Evolutionary conservation across 2,113 vertebrate species (phyloP).

Genomic region (Lutjanus erythropterus): DNA sequence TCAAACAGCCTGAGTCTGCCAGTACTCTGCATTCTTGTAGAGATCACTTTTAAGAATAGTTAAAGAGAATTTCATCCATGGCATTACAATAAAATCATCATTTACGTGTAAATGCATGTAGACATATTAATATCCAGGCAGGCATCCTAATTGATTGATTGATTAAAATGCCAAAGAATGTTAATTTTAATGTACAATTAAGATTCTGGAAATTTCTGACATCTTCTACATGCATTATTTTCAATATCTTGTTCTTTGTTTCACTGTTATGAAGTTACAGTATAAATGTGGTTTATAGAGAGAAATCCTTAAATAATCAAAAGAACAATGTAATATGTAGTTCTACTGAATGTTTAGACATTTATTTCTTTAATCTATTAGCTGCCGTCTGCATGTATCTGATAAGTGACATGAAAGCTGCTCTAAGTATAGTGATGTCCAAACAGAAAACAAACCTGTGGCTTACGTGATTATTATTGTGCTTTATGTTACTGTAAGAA

Average conservation of each 20-base stretch:
- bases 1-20: no score
- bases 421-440: constrained; percentile 19
- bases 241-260: constrained; percentile 14
- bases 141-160: background rate
- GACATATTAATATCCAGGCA: no score
- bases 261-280: background rate
- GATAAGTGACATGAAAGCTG: constrained; percentile 28
- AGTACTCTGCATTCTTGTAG: background rate
- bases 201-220: constrained; percentile 3
- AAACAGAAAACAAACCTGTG: constrained; percentile 9
- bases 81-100: constrained; percentile 1
- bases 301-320: background rate
- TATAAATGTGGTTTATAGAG: background rate
- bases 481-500: background rate
- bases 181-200: constrained; percentile 20
- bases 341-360: constrained; percentile 16
- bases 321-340: background rate
- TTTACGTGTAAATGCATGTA: background rate
- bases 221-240: constrained; percentile 21
- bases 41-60: constrained; percentile 14
- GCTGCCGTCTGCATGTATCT: constrained; percentile 37
- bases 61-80: background rate
- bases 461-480: constrained; percentile 17
- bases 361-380: constrained; percentile 6
- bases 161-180: constrained; percentile 7